Conservation (phyloP, 2,888 invertebrate species). For the Acleris cristana region DNA sequence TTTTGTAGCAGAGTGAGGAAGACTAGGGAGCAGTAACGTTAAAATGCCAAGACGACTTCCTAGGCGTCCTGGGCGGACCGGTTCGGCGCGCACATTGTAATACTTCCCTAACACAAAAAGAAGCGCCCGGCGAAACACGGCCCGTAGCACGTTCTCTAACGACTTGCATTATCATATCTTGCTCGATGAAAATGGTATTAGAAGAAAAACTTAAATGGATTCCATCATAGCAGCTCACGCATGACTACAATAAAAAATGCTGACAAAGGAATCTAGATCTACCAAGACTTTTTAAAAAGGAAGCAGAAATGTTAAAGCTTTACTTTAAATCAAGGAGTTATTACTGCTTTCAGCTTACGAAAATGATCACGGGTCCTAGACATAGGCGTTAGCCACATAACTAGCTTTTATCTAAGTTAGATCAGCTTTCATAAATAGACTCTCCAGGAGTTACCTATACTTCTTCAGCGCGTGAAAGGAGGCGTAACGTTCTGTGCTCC, state of each 20-base stretch:
- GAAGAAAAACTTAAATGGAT: slow-evolving; percentile 44
- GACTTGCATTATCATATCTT: slow-evolving; percentile 45
- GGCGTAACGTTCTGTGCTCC: slow-evolving; percentile 69
- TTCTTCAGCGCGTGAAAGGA: slow-evolving; percentile 71
- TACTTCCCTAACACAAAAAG: slow-evolving; percentile 65
- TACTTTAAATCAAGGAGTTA: not conserved
- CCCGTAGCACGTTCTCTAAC: slow-evolving; percentile 52
- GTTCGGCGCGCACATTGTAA: slow-evolving; percentile 63
- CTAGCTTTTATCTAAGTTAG: slow-evolving; percentile 57
- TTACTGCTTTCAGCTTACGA: not conserved
- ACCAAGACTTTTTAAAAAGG: slow-evolving; percentile 6
- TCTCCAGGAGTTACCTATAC: slow-evolving; percentile 74
- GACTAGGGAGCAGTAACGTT: slow-evolving; percentile 52
- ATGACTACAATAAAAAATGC: slow-evolving; percentile 20
- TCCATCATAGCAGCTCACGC: slow-evolving; percentile 31
- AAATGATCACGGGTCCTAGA: not conserved
- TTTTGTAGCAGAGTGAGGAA: slow-evolving; percentile 55
- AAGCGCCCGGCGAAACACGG: slow-evolving; percentile 50
- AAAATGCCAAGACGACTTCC: slow-evolving; percentile 61
- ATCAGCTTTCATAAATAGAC: slow-evolving; percentile 79
- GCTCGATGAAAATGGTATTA: slow-evolving; percentile 31
- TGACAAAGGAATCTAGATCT: slow-evolving; percentile 3
- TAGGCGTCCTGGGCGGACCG: slow-evolving; percentile 56
- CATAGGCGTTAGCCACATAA: not conserved
- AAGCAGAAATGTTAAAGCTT: no score